Base-by-base conservation (phyloP, 2,888 invertebrate species). In the Carpatolechia fugitivella region DNA sequence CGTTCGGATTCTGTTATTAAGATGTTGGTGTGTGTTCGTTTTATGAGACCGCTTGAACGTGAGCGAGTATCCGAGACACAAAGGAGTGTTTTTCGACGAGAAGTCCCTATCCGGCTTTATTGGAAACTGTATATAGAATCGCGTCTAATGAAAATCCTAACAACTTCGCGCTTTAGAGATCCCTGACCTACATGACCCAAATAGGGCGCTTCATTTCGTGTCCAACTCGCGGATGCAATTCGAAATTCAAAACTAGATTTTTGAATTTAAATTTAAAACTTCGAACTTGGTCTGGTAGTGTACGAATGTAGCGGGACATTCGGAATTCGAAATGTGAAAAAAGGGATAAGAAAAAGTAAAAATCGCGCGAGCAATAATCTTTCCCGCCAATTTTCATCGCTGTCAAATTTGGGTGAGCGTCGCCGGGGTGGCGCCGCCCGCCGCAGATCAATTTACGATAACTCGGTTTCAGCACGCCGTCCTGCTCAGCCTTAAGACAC, bases 331-430 rank as follows among this genome's bases (percentile, higher is more conserved):
- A 75, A 66, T 60, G 60, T 57, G 63, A 61, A 60, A 66, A 66
- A 71, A 80, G 11, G 20, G 29, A 13, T 14, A 29, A 2, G 16
- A 49, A 35, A 31, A 78, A 44, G 44, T 44, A 79, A 77, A 59
- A 67, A 63, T 65, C 69, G 63, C 69, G 74, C 78, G 74, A 81
- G 82, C 83, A 83, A 84, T 85, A 88, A 88, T 86, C 80, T 86
- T 87, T 86, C 84, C 83, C 88, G 88, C 87, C 90, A 89, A 90
- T 89, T 89, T 87, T 85, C 86, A 87, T 90, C 80, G 86, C 87
- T 89, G 90, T 90, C 90, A 89, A 90, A 89, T 89, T 89, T 85
- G 85, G 87, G 74, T 79, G 76, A 79, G 77, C 81, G 78, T 70
- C 75, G 71, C 66, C 66, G 67, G 68, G 70, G 67, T 64, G 65